Evolutionary conservation across 2,888 invertebrate species (phyloP), one percentile per base, ranked within the genome.

Genomic region (Ferdinandea cuprea): DNA sequence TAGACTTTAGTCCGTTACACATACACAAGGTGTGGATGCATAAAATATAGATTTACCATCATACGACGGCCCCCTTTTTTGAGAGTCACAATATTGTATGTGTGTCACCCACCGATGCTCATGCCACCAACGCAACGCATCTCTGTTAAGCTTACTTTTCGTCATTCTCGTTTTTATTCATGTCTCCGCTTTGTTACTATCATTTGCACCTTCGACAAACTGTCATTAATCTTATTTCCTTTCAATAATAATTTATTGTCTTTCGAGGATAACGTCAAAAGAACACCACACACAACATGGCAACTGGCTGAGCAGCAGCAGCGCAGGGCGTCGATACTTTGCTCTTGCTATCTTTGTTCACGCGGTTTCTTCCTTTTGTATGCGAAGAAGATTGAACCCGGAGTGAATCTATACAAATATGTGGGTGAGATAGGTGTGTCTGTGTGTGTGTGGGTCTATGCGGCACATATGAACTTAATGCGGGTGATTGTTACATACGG

Each of bases 191-290:
- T 83, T 83, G 83, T 83, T 83, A 83, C 83, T 73, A 83, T 78
- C 83, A 83, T 78, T 83, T 83, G 83, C 83, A 83, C 83, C 83
- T 83, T 83, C 83, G 83, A 83, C 83, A 83, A 78, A 83, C 83
- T 78, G 83, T 83, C 83, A 83, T 83, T 83, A 83, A 83, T 83
- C 83, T 83, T 83, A 83, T 78, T 77, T 83, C 83, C 83, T 78
- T 83, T 83, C 83, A 77, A 83, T 83, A 83, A 83, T 83, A 83
- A 83, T 83, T 83, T 83, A 83, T 83, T 83, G 83, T 83, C 78
- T 78, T 78, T 83, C 63, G 32, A 78, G 83, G 78, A 83, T 83
- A 83, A 78, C 68, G 83, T 83, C 83, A 83, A 78, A 68, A 73
- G 77, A 71, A 77, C 77, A 77, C 59, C 77, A 52, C 72, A 83